Conservation (phyloP, 2,797 vertebrate genomes). For the Eulemur rubriventer region DNA sequence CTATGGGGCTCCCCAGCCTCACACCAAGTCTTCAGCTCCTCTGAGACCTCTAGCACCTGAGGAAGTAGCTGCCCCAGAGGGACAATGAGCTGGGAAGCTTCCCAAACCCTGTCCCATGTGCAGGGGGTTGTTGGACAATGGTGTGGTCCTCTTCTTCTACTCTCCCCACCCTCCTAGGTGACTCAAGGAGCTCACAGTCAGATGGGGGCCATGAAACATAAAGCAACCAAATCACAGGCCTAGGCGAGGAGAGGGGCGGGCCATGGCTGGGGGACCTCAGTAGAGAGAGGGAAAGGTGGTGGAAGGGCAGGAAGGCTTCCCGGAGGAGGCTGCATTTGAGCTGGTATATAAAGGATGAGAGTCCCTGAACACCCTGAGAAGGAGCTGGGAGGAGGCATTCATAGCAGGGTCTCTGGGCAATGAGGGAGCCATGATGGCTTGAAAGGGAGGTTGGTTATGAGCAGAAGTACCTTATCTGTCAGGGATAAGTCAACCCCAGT, state of each 20-base stretch:
- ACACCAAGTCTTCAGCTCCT: not conserved
- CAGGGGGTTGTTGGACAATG: not conserved
- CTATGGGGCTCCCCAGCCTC: not conserved
- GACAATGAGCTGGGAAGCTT: not conserved
- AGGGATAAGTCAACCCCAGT: conserved; percentile 91
- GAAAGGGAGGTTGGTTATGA: not conserved
- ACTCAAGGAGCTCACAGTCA: not conserved
- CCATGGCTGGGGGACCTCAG: not conserved
- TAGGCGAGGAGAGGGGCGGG: not conserved
- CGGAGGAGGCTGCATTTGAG: not conserved
- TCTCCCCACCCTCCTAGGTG: not conserved
- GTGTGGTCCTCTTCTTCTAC: no score
- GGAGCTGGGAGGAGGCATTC: not conserved
- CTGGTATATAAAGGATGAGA: not conserved
- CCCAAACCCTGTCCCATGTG: not conserved
- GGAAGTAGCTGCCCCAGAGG: not conserved
- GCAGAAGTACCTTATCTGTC: conserved; percentile 90
- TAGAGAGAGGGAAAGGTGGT: not conserved
- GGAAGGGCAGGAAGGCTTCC: not conserved
- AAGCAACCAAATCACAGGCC: not conserved
- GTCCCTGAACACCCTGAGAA: not conserved
- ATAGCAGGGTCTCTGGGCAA: not conserved
- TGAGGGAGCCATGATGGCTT: not conserved
- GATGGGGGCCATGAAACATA: not conserved
- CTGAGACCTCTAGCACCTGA: not conserved